These are phyloP conservation scores for Orchesella flavescens DNA, from an alignment of 2,888 invertebrate genomes.

Conservation along the genomic window DNA sequence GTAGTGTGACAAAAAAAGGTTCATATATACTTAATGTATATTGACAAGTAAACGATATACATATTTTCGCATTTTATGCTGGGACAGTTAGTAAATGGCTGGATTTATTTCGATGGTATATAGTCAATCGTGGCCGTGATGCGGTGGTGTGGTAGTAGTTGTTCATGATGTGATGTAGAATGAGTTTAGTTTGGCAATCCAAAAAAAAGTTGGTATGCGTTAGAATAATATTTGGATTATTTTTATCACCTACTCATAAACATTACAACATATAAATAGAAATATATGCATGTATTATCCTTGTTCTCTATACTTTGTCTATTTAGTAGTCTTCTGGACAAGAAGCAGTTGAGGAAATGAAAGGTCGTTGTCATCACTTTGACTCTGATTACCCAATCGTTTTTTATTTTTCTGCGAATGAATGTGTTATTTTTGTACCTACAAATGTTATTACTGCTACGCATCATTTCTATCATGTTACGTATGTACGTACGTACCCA, in stretches of 20 bases:
- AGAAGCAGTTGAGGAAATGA: constrained; percentile 8
- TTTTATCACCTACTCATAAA: not conserved
- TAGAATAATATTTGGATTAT: constrained; percentile 7
- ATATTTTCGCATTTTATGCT: too few species aligned
- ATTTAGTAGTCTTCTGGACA: not conserved
- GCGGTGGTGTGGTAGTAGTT: too few species aligned
- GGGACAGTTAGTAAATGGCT: not conserved
- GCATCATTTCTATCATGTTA: not conserved
- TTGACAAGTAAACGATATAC: too few species aligned
- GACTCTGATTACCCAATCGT: not conserved
- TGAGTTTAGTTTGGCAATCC: constrained; percentile 9
- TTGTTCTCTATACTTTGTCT: too few species aligned
- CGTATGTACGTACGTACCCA: not conserved
- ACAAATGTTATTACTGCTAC: not conserved
- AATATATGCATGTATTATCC: too few species aligned
- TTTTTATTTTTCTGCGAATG: not conserved
- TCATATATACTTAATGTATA: too few species aligned
- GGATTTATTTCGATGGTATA: constrained; percentile 9
- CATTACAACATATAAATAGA: too few species aligned
- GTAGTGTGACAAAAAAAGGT: constrained; percentile 13
- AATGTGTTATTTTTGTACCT: not conserved
- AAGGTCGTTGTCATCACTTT: constrained; percentile 35
- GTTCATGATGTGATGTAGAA: too few species aligned
- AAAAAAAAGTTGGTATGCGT: not conserved
- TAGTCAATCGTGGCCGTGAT: too few species aligned